Evolutionary conservation across 2,113 vertebrate species (phyloP), one percentile per base, ranked within the genome.

Genomic region (Corydoras maculifer): DNA sequence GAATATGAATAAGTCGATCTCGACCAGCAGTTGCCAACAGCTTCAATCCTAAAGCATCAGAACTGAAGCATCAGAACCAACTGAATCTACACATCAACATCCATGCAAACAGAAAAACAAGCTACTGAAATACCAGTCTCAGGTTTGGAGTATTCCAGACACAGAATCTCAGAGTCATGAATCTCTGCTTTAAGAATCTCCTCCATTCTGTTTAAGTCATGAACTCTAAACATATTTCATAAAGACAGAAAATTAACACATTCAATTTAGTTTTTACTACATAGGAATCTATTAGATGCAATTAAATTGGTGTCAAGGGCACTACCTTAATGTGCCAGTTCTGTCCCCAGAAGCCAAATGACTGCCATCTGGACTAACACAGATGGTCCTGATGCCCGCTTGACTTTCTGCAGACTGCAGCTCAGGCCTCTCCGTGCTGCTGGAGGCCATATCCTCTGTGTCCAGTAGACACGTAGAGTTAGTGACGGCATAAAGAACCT

Each of bases 281-380:
- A 43, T 5, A 43, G 35, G 35, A 43, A 43, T 43, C 7, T 43
- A 43, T 43, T 43, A 5, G 35, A 43, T 25, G 18, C 9, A 49
- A 60, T 9, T 60, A 50, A 69, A 49, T 2, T 11, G 8, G 35
- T 59, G 57, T 8, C 13, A 57, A 43, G 18, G 13, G 14, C 15
- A 51, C 48, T 62, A 98, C 97, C 97, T 95, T 70, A 99, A 89
- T 4, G 93, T 92, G 74, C 97, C 97, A 54, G 88, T 92, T 61
- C 95, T 91, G 82, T 98, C 95, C 63, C 97, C 96, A 0, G 95
- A 97, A 11, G 97, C 97, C 81, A 99, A 87, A 79, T 98, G 96
- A 82, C 93, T 93, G 68, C 95, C 96, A 0, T 92, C 93, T 62
- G 97, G 96, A 75, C 95, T 97, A 70, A 99, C 86, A 35, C 94